Percentiles rank a stretch among this genome's conserved stretches.
Evolutionary conservation across 2,797 vertebrate genomes (phyloP).

Genomic region (Poliocrania exsul): DNA sequence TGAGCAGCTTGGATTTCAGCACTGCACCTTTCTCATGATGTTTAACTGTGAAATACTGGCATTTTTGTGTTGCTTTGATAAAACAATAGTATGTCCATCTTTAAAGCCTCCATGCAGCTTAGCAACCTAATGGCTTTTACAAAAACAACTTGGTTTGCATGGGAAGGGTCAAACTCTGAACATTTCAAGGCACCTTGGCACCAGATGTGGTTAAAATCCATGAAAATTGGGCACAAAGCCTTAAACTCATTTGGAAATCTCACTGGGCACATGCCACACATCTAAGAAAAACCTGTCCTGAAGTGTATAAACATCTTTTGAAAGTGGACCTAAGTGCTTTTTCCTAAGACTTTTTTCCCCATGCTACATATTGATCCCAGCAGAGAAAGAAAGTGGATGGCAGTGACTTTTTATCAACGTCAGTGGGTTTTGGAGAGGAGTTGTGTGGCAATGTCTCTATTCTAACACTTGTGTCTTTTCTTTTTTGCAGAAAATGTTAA

Average conservation of each 20-base stretch:
- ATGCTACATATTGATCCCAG: background rate
- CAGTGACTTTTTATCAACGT: background rate
- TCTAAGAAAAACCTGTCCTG: background rate
- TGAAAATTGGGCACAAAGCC: background rate
- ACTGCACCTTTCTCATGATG: background rate
- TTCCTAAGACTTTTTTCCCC: background rate
- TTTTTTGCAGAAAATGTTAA: slow-evolving; percentile 76
- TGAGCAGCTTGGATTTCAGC: background rate
- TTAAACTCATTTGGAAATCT: background rate
- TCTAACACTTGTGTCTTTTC: background rate
- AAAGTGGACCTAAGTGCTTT: background rate
- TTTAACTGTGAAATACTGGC: background rate
- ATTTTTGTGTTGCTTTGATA: background rate
- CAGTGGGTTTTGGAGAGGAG: background rate
- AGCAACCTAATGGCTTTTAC: background rate
- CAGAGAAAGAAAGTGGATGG: background rate
- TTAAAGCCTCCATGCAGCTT: background rate
- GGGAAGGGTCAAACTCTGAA: background rate
- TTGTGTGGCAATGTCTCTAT: background rate
- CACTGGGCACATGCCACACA: background rate
- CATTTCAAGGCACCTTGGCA: background rate
- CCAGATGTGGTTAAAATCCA: background rate
- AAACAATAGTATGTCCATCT: background rate
- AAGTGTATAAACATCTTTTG: background rate
- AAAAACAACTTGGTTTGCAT: background rate